Conservation (phyloP, 1,140 invertebrate genomes). For the Trissolcus basalis region DNA sequence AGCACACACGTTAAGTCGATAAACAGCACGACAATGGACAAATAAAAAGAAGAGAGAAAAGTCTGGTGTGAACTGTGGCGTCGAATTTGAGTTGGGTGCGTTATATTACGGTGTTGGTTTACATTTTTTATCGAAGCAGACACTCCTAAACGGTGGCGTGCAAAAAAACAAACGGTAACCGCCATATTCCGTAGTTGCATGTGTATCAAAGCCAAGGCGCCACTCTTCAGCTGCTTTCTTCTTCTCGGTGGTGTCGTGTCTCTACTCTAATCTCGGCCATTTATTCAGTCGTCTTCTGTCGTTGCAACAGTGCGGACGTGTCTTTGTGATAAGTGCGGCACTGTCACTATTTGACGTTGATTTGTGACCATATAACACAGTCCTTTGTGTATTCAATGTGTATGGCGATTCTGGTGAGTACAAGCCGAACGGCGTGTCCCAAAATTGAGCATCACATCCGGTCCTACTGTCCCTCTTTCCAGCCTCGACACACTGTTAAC, state of each 20-base stretch:
- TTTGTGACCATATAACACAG: slow-evolving; percentile 73
- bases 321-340: slow-evolving; percentile 55
- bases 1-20: too few relatives aligned
- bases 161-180: neutral
- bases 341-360: slow-evolving; percentile 65
- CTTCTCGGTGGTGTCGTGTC: neutral
- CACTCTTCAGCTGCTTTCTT: slow-evolving; percentile 18
- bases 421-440: neutral
- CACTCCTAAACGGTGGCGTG: too few relatives aligned
- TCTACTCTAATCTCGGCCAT: slow-evolving; percentile 3
- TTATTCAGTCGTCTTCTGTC: slow-evolving; percentile 37
- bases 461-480: neutral
- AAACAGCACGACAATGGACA: too few relatives aligned
- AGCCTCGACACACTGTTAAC: slow-evolving; percentile 4
- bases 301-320: slow-evolving; percentile 37
- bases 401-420: slow-evolving; percentile 80
- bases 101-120: too few relatives aligned
- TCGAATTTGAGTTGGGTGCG: too few relatives aligned
- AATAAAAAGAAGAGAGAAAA: too few relatives aligned
- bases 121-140: too few relatives aligned
- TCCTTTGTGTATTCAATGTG: slow-evolving; percentile 79
- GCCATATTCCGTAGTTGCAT: slow-evolving; percentile 4
- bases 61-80: too few relatives aligned
- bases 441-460: neutral
- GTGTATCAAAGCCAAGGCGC: slow-evolving; percentile 7